Evolutionary conservation across 2,888 invertebrate species (phyloP).

Genomic region (Gymnocheta viridis): DNA sequence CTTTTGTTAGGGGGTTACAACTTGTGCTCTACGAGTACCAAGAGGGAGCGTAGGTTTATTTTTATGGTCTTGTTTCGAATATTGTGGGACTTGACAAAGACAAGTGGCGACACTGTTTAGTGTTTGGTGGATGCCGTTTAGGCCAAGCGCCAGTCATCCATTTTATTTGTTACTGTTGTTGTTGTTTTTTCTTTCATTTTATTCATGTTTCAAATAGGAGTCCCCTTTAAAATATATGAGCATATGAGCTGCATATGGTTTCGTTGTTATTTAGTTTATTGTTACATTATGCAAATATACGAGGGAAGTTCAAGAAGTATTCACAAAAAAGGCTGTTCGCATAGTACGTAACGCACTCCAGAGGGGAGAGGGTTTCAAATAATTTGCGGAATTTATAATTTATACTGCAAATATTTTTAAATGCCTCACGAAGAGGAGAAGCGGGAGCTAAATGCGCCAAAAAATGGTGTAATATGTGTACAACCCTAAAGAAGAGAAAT

Average conservation of each 20-base stretch:
- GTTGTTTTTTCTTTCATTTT: neutral
- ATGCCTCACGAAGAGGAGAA: too few species aligned
- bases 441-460: too few species aligned
- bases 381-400: too few species aligned
- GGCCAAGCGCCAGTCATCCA: slow-evolving; percentile 43
- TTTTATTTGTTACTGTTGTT: slow-evolving; percentile 23
- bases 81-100: slow-evolving; percentile 43
- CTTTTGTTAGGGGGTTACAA: slow-evolving; percentile 34
- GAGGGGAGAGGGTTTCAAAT: too few species aligned
- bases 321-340: too few species aligned
- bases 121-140: slow-evolving; percentile 48
- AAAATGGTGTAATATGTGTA: too few species aligned
- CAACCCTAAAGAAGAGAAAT: too few species aligned
- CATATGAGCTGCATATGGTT: slow-evolving; percentile 33
- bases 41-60: slow-evolving; percentile 57
- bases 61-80: slow-evolving; percentile 45
- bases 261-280: slow-evolving; percentile 25
- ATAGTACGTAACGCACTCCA: too few species aligned
- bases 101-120: slow-evolving; percentile 68
- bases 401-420: too few species aligned
- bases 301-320: neutral
- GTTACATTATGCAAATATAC: slow-evolving; percentile 19
- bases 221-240: slow-evolving; percentile 20
- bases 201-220: slow-evolving; percentile 24
- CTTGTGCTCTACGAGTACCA: slow-evolving; percentile 6